phyloP scores from a whole-genome alignment of 1,140 invertebrate species.

The Philaenus spumarius region DNA sequence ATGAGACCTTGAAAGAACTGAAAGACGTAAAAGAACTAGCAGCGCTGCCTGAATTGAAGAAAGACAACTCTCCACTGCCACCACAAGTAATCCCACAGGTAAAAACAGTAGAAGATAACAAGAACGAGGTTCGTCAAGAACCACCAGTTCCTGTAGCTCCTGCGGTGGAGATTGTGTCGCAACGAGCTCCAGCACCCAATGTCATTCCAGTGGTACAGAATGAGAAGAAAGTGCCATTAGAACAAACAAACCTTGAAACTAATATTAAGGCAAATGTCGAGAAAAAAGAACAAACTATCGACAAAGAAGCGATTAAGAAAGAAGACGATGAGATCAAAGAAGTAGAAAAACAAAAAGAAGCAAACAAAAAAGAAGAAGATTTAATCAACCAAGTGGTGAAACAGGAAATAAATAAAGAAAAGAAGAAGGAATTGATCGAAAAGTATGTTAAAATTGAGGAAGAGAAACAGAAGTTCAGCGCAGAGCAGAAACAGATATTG shows the following conservation, averaged over 20 bases:
- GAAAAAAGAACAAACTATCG: constrained; percentile 36
- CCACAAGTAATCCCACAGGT: background rate
- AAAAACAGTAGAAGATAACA: background rate
- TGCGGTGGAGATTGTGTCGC: constrained; percentile 18
- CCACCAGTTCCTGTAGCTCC: constrained; percentile 47
- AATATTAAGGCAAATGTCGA: constrained; percentile 32
- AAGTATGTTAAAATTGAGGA: constrained; percentile 50
- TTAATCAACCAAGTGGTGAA: constrained; percentile 47
- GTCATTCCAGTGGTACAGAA: too few relatives aligned
- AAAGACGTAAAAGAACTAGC: constrained; percentile 13
- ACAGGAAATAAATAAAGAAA: constrained; percentile 48
- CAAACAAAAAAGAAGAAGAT: constrained; percentile 42
- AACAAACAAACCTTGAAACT: constrained; percentile 3
- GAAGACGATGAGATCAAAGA: constrained; percentile 46
- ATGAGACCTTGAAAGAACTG: constrained; percentile 17
- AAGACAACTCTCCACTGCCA: background rate
- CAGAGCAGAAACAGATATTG: constrained; percentile 38
- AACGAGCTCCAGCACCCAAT: background rate
- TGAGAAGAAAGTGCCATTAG: constrained; percentile 7
- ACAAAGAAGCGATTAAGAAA: constrained; percentile 45
- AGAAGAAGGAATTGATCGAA: constrained; percentile 48
- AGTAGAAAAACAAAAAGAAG: constrained; percentile 44
- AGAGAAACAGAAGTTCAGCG: constrained; percentile 46
- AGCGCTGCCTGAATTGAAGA: constrained; percentile 14
- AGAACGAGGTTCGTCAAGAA: constrained; percentile 39